Percentiles rank a stretch among this genome's conserved stretches.
phyloP scores from a whole-genome alignment of 2,113 vertebrate genomes.

The Oenanthe oenanthe region DNA sequence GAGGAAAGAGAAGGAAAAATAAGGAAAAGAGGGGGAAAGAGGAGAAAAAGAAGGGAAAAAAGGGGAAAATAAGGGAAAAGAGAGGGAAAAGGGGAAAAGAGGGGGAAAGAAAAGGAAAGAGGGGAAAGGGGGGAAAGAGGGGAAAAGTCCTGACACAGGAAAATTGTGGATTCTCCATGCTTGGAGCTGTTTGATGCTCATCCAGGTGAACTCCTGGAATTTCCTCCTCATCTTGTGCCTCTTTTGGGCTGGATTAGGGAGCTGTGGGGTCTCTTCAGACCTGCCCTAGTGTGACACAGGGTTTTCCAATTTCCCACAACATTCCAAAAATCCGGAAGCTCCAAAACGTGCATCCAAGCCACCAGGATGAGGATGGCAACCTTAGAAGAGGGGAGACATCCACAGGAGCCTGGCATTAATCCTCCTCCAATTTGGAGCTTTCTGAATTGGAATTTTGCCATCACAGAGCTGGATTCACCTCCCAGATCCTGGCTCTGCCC shows the following conservation, averaged over 20 bases:
- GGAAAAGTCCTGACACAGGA: not conserved
- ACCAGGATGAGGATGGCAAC: not conserved
- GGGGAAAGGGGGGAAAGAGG: not conserved
- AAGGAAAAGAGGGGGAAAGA: too few relatives aligned
- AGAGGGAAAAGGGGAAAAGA: too few relatives aligned
- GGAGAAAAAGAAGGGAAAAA: too few relatives aligned
- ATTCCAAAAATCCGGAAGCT: not conserved
- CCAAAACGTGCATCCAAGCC: rapidly evolving
- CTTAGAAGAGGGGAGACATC: too few relatives aligned
- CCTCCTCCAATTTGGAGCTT: rapidly evolving
- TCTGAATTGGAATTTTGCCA: rapidly evolving
- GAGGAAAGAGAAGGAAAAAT: too few relatives aligned
- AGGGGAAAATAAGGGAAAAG: too few relatives aligned
- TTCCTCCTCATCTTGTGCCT: not conserved
- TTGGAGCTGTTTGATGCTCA: rapidly evolving
- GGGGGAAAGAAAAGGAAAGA: too few relatives aligned
- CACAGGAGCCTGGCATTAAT: not conserved
- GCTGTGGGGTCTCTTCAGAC: not conserved
- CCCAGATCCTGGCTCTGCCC: not conserved
- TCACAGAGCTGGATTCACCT: rapidly evolving
- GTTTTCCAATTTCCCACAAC: not conserved
- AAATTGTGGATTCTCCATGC: not conserved
- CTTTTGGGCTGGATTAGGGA: not conserved
- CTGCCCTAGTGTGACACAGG: rapidly evolving
- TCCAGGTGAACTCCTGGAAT: not conserved